These are phyloP conservation scores for Pelecanoides urinatrix DNA, from an alignment of 2,113 vertebrate genomes.

Conservation along the genomic window DNA sequence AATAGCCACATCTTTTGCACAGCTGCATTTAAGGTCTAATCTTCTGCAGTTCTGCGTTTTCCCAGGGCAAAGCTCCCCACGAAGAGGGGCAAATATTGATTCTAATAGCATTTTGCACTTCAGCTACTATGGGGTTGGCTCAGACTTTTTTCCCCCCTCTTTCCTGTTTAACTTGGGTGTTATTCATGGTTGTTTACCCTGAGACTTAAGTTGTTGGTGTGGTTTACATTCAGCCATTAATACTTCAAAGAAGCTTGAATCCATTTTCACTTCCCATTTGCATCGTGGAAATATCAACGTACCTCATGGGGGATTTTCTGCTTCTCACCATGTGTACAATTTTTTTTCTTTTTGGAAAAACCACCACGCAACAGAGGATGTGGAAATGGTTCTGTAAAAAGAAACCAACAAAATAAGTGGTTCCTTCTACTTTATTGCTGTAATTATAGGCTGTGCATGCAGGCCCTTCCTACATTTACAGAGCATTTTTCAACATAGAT, in stretches of 20 bases:
- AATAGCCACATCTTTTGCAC: background rate
- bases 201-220: background rate
- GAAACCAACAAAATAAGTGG: conserved; percentile 45
- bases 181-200: background rate
- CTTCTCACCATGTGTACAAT: background rate
- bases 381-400: conserved; percentile 16
- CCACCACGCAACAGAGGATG: conserved; percentile 36
- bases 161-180: background rate
- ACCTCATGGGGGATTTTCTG: conserved; percentile 2
- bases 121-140: background rate
- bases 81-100: background rate
- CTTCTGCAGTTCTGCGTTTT: background rate
- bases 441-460: background rate
- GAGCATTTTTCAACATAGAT: conserved; percentile 8
- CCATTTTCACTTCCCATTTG: conserved; percentile 47
- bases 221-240: background rate
- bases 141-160: background rate
- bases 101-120: background rate
- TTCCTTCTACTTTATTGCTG: conserved; percentile 20
- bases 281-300: background rate
- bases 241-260: background rate
- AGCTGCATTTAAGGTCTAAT: background rate
- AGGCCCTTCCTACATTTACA: background rate
- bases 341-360: conserved; percentile 1
- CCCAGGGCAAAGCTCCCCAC: background rate